phyloP scores from a whole-genome alignment of 1,140 invertebrate species.

The Drosophila virilis region DNA sequence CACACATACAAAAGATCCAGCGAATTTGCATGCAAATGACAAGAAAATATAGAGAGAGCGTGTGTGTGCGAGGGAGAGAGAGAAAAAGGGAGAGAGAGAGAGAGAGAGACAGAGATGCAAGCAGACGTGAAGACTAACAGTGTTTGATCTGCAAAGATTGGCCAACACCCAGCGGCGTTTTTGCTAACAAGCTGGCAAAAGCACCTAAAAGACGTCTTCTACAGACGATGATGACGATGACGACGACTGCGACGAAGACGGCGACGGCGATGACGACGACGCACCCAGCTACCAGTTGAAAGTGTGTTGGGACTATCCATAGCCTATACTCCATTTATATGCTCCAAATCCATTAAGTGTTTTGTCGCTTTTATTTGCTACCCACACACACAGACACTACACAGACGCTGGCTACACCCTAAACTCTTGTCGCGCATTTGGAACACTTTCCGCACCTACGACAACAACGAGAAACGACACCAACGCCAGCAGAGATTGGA shows the following conservation, averaged over 20 bases:
- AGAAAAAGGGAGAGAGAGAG: not conserved
- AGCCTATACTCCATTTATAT: conserved; percentile 68
- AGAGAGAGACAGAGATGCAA: not conserved
- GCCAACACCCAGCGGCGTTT: conserved; percentile 74
- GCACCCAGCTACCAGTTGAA: conserved; percentile 68
- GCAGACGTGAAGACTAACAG: conserved; percentile 43
- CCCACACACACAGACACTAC: conserved; percentile 49
- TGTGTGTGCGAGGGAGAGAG: conserved; percentile 16
- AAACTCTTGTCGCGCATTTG: conserved; percentile 64
- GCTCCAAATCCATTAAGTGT: conserved; percentile 82
- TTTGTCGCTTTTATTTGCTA: conserved; percentile 72
- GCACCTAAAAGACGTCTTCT: conserved; percentile 21
- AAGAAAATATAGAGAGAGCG: conserved; percentile 4
- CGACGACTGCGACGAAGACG: not conserved
- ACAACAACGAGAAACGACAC: conserved; percentile 57
- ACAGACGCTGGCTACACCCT: conserved; percentile 63
- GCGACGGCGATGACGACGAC: conserved; percentile 50
- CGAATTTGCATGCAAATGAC: conserved; percentile 74
- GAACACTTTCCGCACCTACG: conserved; percentile 80
- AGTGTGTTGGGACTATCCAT: conserved; percentile 26
- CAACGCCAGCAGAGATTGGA: conserved; percentile 60
- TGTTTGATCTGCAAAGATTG: conserved; percentile 82
- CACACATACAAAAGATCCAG: conserved; percentile 40
- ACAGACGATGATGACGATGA: conserved; percentile 3
- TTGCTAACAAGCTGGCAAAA: conserved; percentile 71